Evolutionary conservation across 2,113 vertebrate genomes (phyloP).

Genomic region (Thunnus thynnus): DNA sequence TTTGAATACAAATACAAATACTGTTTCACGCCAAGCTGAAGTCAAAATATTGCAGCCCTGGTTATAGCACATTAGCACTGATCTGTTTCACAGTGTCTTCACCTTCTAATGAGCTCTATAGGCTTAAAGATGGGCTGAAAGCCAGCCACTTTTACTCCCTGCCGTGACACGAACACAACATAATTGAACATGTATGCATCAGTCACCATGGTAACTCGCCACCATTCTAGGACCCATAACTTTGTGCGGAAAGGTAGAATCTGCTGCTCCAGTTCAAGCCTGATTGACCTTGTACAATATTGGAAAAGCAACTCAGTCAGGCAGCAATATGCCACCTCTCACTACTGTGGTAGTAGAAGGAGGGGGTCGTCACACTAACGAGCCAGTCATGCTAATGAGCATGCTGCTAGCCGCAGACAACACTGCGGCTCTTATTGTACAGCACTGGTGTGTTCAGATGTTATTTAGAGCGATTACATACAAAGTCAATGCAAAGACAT

Average conservation of each 20-base stretch:
- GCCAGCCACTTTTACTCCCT: neutral
- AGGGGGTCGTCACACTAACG: conserved; percentile 29
- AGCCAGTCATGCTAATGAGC: conserved; percentile 23
- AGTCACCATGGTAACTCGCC: conserved; percentile 28
- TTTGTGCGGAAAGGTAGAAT: neutral
- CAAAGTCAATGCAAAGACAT: too few species aligned
- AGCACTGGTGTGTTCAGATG: neutral
- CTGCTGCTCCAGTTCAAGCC: conserved; percentile 33
- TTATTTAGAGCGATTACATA: too few species aligned
- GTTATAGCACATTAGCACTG: neutral
- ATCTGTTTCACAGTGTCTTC: neutral
- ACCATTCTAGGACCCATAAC: neutral
- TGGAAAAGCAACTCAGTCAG: conserved; percentile 19
- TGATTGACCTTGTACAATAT: conserved; percentile 39
- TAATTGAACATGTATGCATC: conserved; percentile 10
- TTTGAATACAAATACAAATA: too few species aligned
- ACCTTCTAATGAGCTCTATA: conserved; percentile 4
- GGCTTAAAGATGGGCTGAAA: neutral
- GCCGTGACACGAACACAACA: neutral
- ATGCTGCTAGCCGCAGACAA: neutral
- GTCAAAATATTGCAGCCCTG: too few species aligned
- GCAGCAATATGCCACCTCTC: conserved; percentile 23
- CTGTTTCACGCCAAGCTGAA: too few species aligned
- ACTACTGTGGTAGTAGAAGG: neutral
- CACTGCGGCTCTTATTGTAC: neutral